Percentiles rank a stretch among this genome's conserved stretches.
Evolutionary conservation across 2,888 invertebrate genomes (phyloP).

Genomic region (Nemurella pictetii): DNA sequence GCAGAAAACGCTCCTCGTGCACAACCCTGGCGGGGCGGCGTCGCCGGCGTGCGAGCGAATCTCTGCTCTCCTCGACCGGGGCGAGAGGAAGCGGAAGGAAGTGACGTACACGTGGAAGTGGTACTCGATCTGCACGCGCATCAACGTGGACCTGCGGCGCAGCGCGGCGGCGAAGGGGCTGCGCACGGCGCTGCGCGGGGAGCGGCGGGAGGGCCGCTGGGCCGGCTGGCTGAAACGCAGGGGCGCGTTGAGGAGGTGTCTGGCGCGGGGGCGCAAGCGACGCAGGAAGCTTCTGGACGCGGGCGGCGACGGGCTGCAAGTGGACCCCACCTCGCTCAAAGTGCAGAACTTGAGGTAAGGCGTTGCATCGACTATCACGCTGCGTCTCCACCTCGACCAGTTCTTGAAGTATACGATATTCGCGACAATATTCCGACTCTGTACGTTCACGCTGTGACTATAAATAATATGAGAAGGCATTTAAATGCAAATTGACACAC

Average conservation of each 20-base stretch:
- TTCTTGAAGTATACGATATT: no score
- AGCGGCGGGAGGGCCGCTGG: neutral
- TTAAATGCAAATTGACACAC: no score
- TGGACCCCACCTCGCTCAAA: constrained; percentile 48
- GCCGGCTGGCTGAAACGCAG: neutral
- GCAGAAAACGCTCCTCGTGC: neutral
- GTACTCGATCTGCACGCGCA: constrained; percentile 25
- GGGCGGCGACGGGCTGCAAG: constrained; percentile 46
- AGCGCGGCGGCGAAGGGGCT: constrained; percentile 33
- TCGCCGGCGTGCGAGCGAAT: constrained; percentile 53
- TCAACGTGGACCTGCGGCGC: neutral
- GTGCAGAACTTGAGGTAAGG: constrained; percentile 54
- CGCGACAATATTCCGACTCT: no score
- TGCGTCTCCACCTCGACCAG: no score
- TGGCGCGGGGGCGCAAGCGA: constrained; percentile 47
- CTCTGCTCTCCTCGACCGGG: constrained; percentile 34
- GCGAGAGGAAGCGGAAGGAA: constrained; percentile 28
- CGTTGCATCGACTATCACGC: no score
- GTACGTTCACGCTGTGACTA: no score
- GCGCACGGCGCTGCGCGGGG: constrained; percentile 51
- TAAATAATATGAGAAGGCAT: no score
- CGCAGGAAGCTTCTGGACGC: constrained; percentile 28
- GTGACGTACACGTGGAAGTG: constrained; percentile 24
- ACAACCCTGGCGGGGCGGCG: constrained; percentile 46
- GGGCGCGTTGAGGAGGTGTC: constrained; percentile 40